Evolutionary conservation across 1,140 invertebrate species (phyloP).

Genomic region (Nilaparvata lugens): DNA sequence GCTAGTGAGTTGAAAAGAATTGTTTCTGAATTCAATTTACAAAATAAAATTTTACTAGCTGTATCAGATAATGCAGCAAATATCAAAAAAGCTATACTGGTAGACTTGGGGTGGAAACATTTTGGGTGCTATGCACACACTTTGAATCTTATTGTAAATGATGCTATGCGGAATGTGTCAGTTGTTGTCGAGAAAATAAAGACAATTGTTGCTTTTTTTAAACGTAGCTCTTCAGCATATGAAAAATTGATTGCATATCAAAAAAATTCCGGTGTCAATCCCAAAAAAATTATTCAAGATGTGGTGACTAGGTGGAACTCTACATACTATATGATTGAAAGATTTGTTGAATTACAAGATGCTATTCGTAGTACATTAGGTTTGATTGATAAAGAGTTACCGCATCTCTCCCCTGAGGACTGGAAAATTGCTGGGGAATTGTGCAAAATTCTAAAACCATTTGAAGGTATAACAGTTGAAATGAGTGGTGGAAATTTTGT

Average conservation of each 20-base stretch:
- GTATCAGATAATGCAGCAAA: conserved; percentile 26
- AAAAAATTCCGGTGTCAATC: not conserved
- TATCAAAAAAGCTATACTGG: conserved; percentile 12
- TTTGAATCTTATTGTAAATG: conserved; percentile 17
- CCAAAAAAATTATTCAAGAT: conserved; percentile 29
- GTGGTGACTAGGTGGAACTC: conserved; percentile 33
- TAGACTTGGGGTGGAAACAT: conserved; percentile 17
- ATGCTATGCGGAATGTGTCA: conserved; percentile 6
- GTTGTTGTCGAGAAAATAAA: conserved; percentile 1
- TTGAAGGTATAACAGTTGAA: conserved; percentile 35
- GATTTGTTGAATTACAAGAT: conserved; percentile 30
- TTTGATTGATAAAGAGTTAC: conserved; percentile 27
- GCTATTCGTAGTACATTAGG: conserved; percentile 27
- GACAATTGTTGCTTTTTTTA: not conserved
- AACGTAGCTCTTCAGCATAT: not conserved
- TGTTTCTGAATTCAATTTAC: conserved; percentile 22
- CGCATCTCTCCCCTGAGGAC: conserved; percentile 30
- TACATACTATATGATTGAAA: conserved; percentile 33
- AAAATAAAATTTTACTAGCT: conserved; percentile 25
- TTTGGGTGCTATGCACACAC: conserved; percentile 24
- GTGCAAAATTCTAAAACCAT: conserved; percentile 28
- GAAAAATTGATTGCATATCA: conserved; percentile 3
- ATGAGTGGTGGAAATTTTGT: conserved; percentile 28
- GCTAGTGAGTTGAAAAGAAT: conserved; percentile 18
- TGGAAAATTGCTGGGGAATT: conserved; percentile 29